Evolutionary conservation across 1,140 invertebrate genomes (phyloP).

Genomic region (Drosophila tropicalis): DNA sequence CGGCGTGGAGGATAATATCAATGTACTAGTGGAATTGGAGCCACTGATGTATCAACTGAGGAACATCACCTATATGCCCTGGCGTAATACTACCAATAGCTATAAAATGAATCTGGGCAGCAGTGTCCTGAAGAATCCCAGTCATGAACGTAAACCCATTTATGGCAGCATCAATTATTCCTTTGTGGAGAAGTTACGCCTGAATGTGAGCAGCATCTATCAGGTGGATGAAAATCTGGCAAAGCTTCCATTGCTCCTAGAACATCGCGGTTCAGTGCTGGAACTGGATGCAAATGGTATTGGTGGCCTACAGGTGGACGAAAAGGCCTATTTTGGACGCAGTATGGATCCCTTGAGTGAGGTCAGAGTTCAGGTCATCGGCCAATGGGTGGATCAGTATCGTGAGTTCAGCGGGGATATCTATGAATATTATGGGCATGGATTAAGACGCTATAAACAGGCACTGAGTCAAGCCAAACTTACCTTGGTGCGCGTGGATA

Average conservation of each 20-base stretch:
- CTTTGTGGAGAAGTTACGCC: constrained; percentile 69
- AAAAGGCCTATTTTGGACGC: constrained; percentile 72
- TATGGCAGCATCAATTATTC: constrained; percentile 72
- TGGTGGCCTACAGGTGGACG: constrained; percentile 67
- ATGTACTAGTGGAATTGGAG: constrained; percentile 72
- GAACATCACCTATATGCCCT: constrained; percentile 72
- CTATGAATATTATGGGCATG: constrained; percentile 73
- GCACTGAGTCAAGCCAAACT: constrained; percentile 41
- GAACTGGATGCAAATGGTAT: constrained; percentile 62
- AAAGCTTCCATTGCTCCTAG: constrained; percentile 64
- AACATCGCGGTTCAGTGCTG: constrained; percentile 67
- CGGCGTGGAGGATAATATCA: constrained; percentile 71
- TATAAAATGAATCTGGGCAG: constrained; percentile 70
- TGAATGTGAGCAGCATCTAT: constrained; percentile 61
- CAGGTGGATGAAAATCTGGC: constrained; percentile 28
- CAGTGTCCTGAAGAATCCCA: constrained; percentile 63
- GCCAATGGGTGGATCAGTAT: constrained; percentile 75
- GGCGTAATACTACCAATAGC: constrained; percentile 71
- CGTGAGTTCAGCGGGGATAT: constrained; percentile 70
- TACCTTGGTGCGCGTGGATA: constrained; percentile 68
- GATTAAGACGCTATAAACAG: constrained; percentile 52
- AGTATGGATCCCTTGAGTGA: constrained; percentile 70
- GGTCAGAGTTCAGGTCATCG: constrained; percentile 70
- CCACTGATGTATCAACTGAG: constrained; percentile 72
- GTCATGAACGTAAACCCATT: constrained; percentile 66